Evolutionary conservation across 2,888 invertebrate genomes (phyloP).

Genomic region (Rhingia campestris): DNA sequence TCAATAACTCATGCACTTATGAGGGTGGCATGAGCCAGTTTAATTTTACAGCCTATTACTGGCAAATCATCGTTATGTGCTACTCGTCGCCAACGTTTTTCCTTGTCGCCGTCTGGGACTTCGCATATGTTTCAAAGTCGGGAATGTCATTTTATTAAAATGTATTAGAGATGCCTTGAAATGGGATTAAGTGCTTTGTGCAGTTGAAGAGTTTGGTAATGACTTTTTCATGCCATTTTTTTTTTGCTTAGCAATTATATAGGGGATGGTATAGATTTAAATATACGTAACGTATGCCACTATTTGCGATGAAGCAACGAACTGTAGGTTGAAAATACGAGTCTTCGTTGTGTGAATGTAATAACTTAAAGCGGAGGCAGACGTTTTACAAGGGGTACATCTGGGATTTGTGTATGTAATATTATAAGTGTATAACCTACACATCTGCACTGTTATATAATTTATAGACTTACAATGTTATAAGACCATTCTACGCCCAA

Average conservation of each 20-base stretch:
- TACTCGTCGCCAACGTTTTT: background rate
- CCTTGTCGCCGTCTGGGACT: background rate
- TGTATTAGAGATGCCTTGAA: slow-evolving; percentile 22
- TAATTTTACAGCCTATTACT: slow-evolving; percentile 57
- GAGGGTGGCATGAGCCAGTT: slow-evolving; percentile 18
- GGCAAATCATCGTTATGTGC: slow-evolving; percentile 45
- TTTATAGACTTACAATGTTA: too few species aligned
- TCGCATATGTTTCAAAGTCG: slow-evolving; percentile 27
- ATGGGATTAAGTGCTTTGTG: slow-evolving; percentile 56
- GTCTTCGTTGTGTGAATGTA: too few species aligned
- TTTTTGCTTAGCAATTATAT: background rate
- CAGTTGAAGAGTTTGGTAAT: slow-evolving; percentile 39
- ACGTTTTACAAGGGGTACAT: too few species aligned
- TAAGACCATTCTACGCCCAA: too few species aligned
- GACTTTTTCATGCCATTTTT: slow-evolving; percentile 31
- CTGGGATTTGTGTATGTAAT: too few species aligned
- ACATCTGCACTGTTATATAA: too few species aligned
- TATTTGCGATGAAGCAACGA: too few species aligned
- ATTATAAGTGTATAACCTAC: too few species aligned
- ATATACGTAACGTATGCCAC: too few species aligned
- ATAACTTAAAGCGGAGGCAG: too few species aligned
- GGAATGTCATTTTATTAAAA: slow-evolving; percentile 32
- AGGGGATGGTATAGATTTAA: too few species aligned
- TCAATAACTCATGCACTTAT: slow-evolving; percentile 42
- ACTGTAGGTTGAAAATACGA: too few species aligned